Base-by-base conservation (phyloP, 1,140 invertebrate genomes). In the Monomorium pharaonis region DNA sequence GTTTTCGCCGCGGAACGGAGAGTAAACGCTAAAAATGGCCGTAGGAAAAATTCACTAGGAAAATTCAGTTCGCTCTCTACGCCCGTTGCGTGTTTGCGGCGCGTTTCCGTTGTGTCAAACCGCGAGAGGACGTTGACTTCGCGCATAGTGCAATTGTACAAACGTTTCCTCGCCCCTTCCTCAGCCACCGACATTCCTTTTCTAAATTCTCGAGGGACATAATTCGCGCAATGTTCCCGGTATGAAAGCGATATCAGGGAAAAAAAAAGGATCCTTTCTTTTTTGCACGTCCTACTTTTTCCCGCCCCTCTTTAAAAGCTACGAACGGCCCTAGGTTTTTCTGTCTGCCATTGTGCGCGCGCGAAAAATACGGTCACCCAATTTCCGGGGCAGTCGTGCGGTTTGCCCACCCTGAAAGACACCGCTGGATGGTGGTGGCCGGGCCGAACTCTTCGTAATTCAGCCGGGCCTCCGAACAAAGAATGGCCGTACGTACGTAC, bases 11-110 rank as follows among this genome's bases (percentile, higher is more conserved):
- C 65, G 49, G 33, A 70, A 72, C 67, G 67, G 47, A 83, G 78
- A 74, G 67, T 83, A 83, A 83, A 83, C 67, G 78, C 51, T 74
- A 83, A 58, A 74, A 83, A 51, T 74, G 51, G 78, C 78, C 24
- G 78, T 74, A 44, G 76, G 30, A 78, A 83, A 83, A 83, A 74
- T 58, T 83, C 54, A 58, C 78, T 47, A 74, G 67, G n/a, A 60
- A 83, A 83, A 83, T 83, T 83, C 67, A 74, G 51, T 56, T 9
- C 65, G 30, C 14, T 58, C 77, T 70, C 37, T 44, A 24, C 47
- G 30, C 21, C 54, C 51, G 30, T 58, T 42, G 37, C 58, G 24
- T 77, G 56, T 63, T 30, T 37, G 16, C 51, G 4, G n/a, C n/a
- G 3, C 24, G 24, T 56, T 83, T 74, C 74, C n/a, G 16, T 56